phyloP scores from a whole-genome alignment of 1,140 invertebrate genomes.

The Ostrea edulis region DNA sequence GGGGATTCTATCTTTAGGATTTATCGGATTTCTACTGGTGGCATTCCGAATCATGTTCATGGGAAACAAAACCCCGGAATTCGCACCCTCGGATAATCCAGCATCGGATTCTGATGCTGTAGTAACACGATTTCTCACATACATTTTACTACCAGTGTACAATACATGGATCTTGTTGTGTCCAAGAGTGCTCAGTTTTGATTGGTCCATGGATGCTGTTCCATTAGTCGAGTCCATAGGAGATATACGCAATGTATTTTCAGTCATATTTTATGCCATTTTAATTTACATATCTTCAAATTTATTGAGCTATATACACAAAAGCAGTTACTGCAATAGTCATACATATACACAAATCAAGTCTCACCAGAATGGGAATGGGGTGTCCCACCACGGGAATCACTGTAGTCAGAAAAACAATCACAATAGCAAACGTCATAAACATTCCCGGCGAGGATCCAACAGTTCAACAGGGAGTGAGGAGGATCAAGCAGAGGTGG shows the following conservation, averaged over 20 bases:
- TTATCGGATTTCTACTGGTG: conserved; percentile 87
- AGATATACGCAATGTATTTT: conserved; percentile 91
- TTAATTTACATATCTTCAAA: conserved; percentile 79
- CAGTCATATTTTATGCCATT: conserved; percentile 85
- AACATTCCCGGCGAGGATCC: conserved; percentile 49
- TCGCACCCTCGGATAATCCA: conserved; percentile 87
- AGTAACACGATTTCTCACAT: conserved; percentile 90
- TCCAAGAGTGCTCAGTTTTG: conserved; percentile 95
- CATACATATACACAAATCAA: not conserved
- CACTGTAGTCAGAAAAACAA: conserved; percentile 44
- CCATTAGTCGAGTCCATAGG: conserved; percentile 90
- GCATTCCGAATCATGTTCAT: conserved; percentile 91
- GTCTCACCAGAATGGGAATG: conserved; percentile 65
- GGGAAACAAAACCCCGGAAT: conserved; percentile 96
- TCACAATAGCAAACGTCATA: conserved; percentile 38
- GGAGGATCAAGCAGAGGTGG: conserved; percentile 14
- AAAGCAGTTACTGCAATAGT: not conserved
- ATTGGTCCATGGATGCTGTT: conserved; percentile 99
- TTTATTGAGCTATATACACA: conserved; percentile 60
- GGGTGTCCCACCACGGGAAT: conserved; percentile 51
- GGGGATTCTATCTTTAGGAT: conserved; percentile 86
- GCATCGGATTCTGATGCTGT: conserved; percentile 86
- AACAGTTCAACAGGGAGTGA: conserved; percentile 62
- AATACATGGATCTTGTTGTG: conserved; percentile 94
- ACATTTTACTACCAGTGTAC: conserved; percentile 92